Conservation (phyloP, 2,797 vertebrate genomes). For the Eidolon dupreanum region DNA sequence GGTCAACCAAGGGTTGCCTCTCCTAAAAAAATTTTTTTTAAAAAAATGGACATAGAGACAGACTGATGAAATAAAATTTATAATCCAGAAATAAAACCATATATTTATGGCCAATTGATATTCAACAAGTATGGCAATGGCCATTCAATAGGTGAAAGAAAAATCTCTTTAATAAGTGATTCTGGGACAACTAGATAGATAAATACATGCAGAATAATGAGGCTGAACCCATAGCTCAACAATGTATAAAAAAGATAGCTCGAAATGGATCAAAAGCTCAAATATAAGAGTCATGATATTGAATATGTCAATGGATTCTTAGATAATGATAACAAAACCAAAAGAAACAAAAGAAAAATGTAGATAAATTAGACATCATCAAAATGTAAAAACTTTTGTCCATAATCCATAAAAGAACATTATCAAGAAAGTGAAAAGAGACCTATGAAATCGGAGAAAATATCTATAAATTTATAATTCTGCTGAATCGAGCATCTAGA, state of each 20-base stretch:
- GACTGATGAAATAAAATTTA: no score
- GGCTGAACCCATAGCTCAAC: not conserved
- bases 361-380: not conserved
- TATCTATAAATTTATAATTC: not conserved
- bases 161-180: not conserved
- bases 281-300: not conserved
- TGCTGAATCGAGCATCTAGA: not conserved
- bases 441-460: not conserved
- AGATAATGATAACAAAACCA: not conserved
- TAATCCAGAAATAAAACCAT: no score
- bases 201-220: not conserved
- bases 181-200: no score
- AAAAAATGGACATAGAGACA: no score
- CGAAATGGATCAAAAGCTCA: not conserved
- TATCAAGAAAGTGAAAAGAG: not conserved
- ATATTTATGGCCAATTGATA: no score
- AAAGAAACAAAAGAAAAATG: not conserved
- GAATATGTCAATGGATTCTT: not conserved
- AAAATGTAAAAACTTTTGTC: not conserved
- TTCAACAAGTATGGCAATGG: no score
- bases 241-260: not conserved
- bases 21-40: no score
- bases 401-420: not conserved
- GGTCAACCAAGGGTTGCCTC: no score
- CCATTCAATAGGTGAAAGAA: not conserved